A percentile compares a stretch with the other conserved stretches of the same genome.
phyloP scores from a whole-genome alignment of 2,888 invertebrate genomes.

The Cotesia congregata region DNA sequence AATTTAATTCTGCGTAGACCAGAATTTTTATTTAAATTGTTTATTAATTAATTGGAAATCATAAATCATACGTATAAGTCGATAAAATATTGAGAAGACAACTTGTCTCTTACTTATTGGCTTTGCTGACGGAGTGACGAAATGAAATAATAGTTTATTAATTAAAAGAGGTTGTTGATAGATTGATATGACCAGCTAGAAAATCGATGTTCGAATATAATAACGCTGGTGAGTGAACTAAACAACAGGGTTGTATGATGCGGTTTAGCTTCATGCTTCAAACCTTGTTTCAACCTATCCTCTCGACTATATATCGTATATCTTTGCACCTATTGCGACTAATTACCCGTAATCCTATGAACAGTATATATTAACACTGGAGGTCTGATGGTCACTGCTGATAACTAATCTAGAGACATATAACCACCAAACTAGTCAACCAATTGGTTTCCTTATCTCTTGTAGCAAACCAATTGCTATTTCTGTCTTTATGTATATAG shows the following conservation, averaged over 20 bases:
- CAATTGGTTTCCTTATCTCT: constrained; percentile 35
- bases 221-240: constrained; percentile 2
- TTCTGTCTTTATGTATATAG: constrained; percentile 11
- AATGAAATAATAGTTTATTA: not conserved
- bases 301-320: not conserved
- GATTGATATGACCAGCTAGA: constrained; percentile 31
- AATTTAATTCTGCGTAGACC: not conserved
- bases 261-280: constrained; percentile 26
- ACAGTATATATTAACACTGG: constrained; percentile 37
- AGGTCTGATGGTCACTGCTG: constrained; percentile 37
- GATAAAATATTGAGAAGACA: too few species aligned
- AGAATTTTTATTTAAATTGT: too few species aligned
- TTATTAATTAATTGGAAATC: too few species aligned
- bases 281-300: constrained; percentile 10
- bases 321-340: constrained; percentile 37
- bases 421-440: constrained; percentile 21
- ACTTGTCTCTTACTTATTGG: too few species aligned
- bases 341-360: constrained; percentile 46
- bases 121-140: too few species aligned
- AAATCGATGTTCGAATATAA: constrained; percentile 29
- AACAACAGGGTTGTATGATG: constrained; percentile 23
- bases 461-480: constrained; percentile 14
- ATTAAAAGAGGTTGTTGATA: constrained; percentile 16
- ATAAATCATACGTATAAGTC: too few species aligned
- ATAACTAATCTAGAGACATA: constrained; percentile 32